Evolutionary conservation across 2,888 invertebrate species (phyloP).

Genomic region (Druceiella hillmani): DNA sequence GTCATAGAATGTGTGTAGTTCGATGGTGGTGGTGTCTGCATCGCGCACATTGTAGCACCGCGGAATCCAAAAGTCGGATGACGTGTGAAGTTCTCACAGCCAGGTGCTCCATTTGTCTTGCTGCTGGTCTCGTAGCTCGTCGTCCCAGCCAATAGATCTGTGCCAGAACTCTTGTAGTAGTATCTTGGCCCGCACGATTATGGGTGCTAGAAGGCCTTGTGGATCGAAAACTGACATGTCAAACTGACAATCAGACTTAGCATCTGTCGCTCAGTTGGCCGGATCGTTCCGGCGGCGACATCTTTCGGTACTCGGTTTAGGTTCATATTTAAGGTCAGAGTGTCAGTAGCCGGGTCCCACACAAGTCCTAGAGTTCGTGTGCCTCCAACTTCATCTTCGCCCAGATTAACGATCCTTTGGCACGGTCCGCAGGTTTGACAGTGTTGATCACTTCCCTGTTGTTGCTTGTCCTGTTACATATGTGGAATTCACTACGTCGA

Average conservation of each 20-base stretch:
- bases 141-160: background rate
- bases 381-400: too few relatives aligned
- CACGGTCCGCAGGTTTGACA: too few relatives aligned
- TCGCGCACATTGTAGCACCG: background rate
- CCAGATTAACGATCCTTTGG: too few relatives aligned
- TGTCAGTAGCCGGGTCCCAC: conserved; percentile 18
- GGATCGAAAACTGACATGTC: conserved; percentile 5
- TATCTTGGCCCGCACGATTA: background rate
- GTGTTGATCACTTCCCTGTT: too few relatives aligned
- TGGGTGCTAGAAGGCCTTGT: background rate
- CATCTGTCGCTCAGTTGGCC: too few relatives aligned
- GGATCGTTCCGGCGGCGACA: conserved; percentile 17
- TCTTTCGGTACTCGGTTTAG: conserved; percentile 13
- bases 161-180: conserved; percentile 3
- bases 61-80: background rate
- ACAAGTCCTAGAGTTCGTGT: conserved; percentile 19
- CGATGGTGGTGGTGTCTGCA: too few relatives aligned
- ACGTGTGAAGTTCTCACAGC: background rate
- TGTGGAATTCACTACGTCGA: too few relatives aligned
- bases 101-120: background rate
- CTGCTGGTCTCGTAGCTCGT: background rate
- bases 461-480: too few relatives aligned
- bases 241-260: too few relatives aligned
- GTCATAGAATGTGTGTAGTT: background rate
- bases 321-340: conserved; percentile 16